Evolutionary conservation across 2,888 invertebrate species (phyloP).

Genomic region (Rhamnusium bicolor): DNA sequence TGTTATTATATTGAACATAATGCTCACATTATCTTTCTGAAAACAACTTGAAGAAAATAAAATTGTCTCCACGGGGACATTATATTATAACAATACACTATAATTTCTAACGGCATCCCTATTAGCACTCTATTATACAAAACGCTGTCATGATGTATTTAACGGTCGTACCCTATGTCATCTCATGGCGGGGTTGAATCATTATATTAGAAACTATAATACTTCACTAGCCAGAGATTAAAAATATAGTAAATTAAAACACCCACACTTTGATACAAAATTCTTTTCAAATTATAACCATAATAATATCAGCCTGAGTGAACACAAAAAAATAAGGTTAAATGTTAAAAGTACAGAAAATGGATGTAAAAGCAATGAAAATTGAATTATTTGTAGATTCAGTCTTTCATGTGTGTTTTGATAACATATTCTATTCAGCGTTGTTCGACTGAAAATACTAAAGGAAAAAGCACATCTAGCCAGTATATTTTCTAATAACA

Average conservation of each 20-base stretch:
- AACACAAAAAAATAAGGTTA: background rate
- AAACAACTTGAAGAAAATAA: background rate
- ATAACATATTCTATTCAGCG: background rate
- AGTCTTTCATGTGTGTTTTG: background rate
- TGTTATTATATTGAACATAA: too few species aligned
- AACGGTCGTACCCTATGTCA: background rate
- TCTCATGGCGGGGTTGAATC: background rate
- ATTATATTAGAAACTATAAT: background rate
- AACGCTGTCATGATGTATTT: background rate
- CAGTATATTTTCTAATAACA: too few species aligned
- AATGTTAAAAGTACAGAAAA: background rate
- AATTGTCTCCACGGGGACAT: background rate
- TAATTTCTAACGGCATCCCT: background rate
- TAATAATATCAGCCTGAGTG: background rate
- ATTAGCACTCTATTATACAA: background rate
- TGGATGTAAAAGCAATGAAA: background rate
- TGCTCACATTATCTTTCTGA: too few species aligned
- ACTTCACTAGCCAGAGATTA: background rate
- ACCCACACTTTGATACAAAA: background rate
- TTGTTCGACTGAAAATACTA: too few species aligned
- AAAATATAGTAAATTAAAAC: background rate
- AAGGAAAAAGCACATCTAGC: too few species aligned
- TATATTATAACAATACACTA: background rate
- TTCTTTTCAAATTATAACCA: background rate
- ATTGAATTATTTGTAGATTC: background rate